Base-by-base conservation (phyloP, 2,797 vertebrate genomes). In the Lacerta viridis region DNA sequence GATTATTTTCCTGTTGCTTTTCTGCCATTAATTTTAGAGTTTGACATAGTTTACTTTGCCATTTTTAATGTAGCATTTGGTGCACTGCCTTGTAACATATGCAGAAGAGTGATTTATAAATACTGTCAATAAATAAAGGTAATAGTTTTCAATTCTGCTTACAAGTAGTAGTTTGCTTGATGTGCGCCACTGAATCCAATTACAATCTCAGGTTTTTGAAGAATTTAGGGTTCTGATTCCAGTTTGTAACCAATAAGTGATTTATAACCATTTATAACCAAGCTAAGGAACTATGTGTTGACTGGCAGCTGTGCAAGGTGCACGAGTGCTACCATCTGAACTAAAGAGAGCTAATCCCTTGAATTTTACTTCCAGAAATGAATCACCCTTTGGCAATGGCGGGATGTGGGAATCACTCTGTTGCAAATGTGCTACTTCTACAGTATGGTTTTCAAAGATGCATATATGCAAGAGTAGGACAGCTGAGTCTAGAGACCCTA, bases 51-150 rank as follows among this genome's bases (percentile, higher is more conserved):
- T 39, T 23, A 72, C 18, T 84, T 61, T 11, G 46, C 59, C 27
- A 50, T 50, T 39, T 27, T 66, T 77, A n/a, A 43, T 59, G 13
- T 27, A 17, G n/a, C 7, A 85, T n/a, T 29, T 46, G 29, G 18
- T 50, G 78, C 43, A 50, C 23, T 68, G n/a, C 27, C 43, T 69
- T 64, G 36, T 75, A 75, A 29, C 25, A 39, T 59, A 36, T 74
- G 33, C 7, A 39, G 71, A 43, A 83, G n/a, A 29, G n/a, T 55
- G 36, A 74, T 74, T 74, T 74, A 46, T 81, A 61, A 81, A 74
- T 87, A 80, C 6, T 87, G 78, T 64, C 64, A 74, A 82, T 87
- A 74, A 64, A 74, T 87, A 64, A 43, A 74, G 9, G 41, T 69
- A n/a, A 41, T 5, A 59, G n/a, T 46, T 27, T 69, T 33, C 25